These are phyloP conservation scores for Fragum fragum DNA, from an alignment of 2,888 invertebrate species.

Conservation along the genomic window DNA sequence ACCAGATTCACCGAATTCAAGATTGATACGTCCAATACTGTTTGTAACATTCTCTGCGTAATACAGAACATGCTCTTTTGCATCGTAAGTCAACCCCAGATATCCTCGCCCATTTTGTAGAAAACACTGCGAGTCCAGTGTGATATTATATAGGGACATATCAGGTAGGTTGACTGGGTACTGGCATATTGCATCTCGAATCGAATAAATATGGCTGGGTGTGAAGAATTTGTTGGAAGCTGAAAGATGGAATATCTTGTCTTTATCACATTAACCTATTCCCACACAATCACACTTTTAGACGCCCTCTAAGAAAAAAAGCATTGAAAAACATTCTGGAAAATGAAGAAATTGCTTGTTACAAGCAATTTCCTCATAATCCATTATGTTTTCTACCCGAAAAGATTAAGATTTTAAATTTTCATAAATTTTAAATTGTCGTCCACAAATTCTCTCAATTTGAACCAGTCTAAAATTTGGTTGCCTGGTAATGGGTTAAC, in stretches of 20 bases:
- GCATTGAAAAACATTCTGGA: no score
- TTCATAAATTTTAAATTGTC: no score
- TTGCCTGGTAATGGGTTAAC: no score
- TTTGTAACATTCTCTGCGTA: constrained; percentile 81
- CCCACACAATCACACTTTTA: no score
- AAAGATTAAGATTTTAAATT: no score
- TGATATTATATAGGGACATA: constrained; percentile 80
- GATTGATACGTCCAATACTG: constrained; percentile 79
- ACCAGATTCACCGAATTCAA: constrained; percentile 74
- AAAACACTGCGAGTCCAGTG: constrained; percentile 87
- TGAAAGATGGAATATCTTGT: constrained; percentile 73
- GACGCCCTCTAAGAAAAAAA: no score
- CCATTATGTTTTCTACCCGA: no score
- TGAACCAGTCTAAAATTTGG: no score
- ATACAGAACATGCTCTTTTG: constrained; percentile 76
- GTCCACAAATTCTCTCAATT: no score
- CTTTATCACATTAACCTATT: no score
- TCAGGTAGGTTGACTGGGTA: constrained; percentile 84
- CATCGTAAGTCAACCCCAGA: constrained; percentile 79
- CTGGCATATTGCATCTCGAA: constrained; percentile 84
- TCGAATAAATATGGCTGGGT: constrained; percentile 81
- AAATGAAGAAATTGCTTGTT: no score
- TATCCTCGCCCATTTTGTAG: constrained; percentile 88
- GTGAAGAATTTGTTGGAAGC: constrained; percentile 87
- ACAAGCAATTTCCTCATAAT: no score